Conservation (phyloP, 2,797 vertebrate genomes). For the Gila robusta region DNA sequence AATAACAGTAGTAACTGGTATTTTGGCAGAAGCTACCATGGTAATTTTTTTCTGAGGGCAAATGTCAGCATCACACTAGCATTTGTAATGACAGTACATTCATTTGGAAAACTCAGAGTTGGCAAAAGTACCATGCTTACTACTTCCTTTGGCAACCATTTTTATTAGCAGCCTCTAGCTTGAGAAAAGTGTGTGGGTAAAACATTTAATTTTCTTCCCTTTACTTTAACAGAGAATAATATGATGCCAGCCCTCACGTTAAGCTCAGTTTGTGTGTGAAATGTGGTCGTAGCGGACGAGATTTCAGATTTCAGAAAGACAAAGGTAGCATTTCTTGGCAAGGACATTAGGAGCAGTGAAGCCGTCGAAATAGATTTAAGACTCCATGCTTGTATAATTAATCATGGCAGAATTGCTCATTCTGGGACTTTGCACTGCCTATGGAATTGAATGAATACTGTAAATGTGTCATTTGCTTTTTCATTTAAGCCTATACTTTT, state of each 20-base stretch:
- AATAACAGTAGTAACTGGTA: background rate
- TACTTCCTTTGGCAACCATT: conserved; percentile 41
- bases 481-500: background rate
- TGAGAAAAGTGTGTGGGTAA: conserved; percentile 39
- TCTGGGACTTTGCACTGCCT: conserved; percentile 40
- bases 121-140: conserved; percentile 20
- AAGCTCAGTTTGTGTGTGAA: conserved; percentile 56
- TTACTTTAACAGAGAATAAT: conserved; percentile 18
- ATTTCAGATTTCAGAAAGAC: conserved; percentile 72
- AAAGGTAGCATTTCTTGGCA: conserved; percentile 70
- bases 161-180: conserved; percentile 40
- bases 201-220: conserved; percentile 27
- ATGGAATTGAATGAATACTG: conserved; percentile 30
- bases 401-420: conserved; percentile 69
- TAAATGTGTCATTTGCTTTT: conserved; percentile 14
- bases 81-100: conserved; percentile 3
- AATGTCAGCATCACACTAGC: conserved; percentile 2
- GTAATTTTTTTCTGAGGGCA: conserved; percentile 2
- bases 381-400: conserved; percentile 72
- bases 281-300: conserved; percentile 69
- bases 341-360: conserved; percentile 67
- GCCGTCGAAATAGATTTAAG: conserved; percentile 68
- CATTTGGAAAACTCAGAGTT: conserved; percentile 9
- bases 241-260: conserved; percentile 24
- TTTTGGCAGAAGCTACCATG: background rate